phyloP scores from a whole-genome alignment of 2,888 invertebrate genomes.

The Erannis defoliaria region DNA sequence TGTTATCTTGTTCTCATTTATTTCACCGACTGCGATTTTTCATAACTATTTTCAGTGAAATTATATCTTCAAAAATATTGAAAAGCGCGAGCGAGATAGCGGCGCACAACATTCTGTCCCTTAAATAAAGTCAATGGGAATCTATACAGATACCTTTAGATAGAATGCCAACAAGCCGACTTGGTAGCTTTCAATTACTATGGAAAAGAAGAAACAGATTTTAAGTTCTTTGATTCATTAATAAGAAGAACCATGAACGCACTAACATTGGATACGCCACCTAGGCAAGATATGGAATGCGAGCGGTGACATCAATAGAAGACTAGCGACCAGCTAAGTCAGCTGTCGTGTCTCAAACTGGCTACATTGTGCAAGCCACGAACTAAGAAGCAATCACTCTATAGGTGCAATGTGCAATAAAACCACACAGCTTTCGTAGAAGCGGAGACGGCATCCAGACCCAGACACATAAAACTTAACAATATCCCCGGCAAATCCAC shows the following conservation, averaged over 20 bases:
- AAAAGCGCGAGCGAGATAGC: too few relatives aligned
- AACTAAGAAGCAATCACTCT: slow-evolving; percentile 34
- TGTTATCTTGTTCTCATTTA: too few relatives aligned
- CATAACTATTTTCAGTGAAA: too few relatives aligned
- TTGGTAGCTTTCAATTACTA: too few relatives aligned
- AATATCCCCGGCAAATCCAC: slow-evolving; percentile 36
- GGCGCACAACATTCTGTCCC: too few relatives aligned
- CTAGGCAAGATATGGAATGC: neutral
- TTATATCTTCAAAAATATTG: too few relatives aligned
- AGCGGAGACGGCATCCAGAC: slow-evolving; percentile 46
- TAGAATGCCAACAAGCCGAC: too few relatives aligned
- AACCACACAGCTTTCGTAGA: slow-evolving; percentile 19
- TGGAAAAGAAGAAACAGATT: too few relatives aligned
- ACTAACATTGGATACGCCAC: slow-evolving; percentile 49
- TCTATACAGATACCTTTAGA: too few relatives aligned
- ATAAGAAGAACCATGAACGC: slow-evolving; percentile 48
- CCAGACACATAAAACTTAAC: slow-evolving; percentile 61
- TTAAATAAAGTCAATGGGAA: too few relatives aligned
- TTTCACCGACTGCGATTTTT: too few relatives aligned
- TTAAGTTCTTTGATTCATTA: slow-evolving; percentile 43
- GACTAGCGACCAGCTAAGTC: slow-evolving; percentile 36
- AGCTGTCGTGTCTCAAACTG: slow-evolving; percentile 44
- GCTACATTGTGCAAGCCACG: slow-evolving; percentile 42
- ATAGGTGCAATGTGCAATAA: slow-evolving; percentile 42
- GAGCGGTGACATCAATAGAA: neutral